Percentiles rank a stretch among this genome's conserved stretches.
Evolutionary conservation across 2,113 vertebrate genomes (phyloP).

Genomic region (Alaudala cheleensis): DNA sequence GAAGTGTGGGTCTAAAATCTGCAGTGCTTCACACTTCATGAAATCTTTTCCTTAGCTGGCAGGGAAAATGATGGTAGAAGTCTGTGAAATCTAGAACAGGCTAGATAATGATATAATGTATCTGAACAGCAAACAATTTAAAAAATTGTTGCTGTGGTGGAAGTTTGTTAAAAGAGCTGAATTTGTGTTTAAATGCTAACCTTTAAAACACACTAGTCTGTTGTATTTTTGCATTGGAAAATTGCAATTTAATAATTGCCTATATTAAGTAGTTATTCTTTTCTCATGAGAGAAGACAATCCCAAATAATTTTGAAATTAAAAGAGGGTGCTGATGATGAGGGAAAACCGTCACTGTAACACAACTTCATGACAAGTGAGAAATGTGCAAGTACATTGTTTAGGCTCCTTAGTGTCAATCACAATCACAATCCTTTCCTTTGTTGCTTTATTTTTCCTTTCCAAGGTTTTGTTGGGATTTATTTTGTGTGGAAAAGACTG

Average conservation of each 20-base stretch:
- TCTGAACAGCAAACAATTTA: background rate
- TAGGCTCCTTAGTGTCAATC: background rate
- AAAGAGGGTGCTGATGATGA: background rate
- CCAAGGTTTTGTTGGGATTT: background rate
- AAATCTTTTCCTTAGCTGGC: conserved; percentile 37
- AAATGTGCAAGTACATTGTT: background rate
- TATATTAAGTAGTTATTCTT: background rate
- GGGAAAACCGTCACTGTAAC: background rate
- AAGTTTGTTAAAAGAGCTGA: background rate
- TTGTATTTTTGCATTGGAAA: background rate
- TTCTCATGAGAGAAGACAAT: background rate
- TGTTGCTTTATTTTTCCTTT: background rate
- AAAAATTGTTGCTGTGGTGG: background rate
- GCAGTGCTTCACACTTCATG: conserved; percentile 43
- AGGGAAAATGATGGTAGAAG: conserved; percentile 4
- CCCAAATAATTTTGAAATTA: background rate
- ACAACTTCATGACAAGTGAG: background rate
- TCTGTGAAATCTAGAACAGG: conserved; percentile 38
- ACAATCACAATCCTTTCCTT: background rate
- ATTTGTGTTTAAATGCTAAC: background rate
- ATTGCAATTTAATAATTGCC: background rate
- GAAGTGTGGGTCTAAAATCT: conserved; percentile 58
- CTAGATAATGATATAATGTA: background rate
- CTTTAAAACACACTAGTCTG: background rate
- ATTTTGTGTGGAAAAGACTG: background rate